Evolutionary conservation across 2,113 vertebrate genomes (phyloP).

Genomic region (Ceyx margarethae): DNA sequence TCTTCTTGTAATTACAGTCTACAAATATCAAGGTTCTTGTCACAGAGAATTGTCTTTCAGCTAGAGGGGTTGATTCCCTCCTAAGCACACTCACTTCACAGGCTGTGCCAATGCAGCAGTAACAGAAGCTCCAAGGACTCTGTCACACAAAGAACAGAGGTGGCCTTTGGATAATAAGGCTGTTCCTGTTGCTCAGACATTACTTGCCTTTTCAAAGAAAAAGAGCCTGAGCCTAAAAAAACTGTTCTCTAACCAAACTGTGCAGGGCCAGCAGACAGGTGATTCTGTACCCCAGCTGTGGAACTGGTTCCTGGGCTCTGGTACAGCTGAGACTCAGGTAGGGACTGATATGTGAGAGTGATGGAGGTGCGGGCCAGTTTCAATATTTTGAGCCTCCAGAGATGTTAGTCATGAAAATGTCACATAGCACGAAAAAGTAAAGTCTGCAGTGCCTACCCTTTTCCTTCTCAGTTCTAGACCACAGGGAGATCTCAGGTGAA

Average conservation of each 20-base stretch:
- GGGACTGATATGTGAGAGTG: rapidly evolving
- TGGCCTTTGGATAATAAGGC: not conserved
- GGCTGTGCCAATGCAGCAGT: not conserved
- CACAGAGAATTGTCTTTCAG: not conserved
- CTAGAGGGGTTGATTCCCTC: not conserved
- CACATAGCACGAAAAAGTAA: not conserved
- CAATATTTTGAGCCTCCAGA: not conserved
- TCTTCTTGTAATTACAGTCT: constrained; percentile 18
- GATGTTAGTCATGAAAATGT: not conserved
- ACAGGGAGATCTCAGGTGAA: not conserved
- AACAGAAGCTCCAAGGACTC: not conserved
- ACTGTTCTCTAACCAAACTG: not conserved
- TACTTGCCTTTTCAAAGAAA: not conserved
- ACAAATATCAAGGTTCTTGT: not conserved
- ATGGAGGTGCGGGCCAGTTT: not conserved
- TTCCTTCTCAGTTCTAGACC: not conserved
- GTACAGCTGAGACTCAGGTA: not conserved
- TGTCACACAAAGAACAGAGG: not conserved
- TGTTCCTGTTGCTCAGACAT: not conserved
- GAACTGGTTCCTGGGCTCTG: not conserved
- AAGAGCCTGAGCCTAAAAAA: not conserved
- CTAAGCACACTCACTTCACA: not conserved
- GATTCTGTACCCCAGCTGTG: not conserved
- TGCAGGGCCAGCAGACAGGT: not conserved
- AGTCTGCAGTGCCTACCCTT: not conserved